phyloP scores from a whole-genome alignment of 2,888 invertebrate genomes.

The Diarsia rubi region DNA sequence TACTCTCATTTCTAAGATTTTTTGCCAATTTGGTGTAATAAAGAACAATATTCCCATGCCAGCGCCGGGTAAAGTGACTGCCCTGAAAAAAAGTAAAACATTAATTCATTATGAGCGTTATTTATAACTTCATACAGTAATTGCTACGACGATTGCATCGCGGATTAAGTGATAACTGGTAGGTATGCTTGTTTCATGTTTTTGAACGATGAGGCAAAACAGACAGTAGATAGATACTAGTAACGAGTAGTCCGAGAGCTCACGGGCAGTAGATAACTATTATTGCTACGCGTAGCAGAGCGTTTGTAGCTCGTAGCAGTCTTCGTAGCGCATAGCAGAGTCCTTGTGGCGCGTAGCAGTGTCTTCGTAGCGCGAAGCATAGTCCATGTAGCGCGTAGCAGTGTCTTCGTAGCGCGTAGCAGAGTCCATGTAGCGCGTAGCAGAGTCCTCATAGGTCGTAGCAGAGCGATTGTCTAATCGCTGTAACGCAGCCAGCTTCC shows the following conservation, averaged over 20 bases:
- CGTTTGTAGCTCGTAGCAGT: background rate
- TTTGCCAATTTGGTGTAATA: constrained; percentile 94
- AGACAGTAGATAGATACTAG: background rate
- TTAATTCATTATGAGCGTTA: background rate
- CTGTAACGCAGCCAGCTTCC: background rate
- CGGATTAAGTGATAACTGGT: background rate
- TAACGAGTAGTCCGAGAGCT: background rate
- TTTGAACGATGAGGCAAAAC: background rate
- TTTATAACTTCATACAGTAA: background rate
- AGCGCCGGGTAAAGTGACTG: constrained; percentile 93
- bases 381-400: background rate
- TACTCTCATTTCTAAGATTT: constrained; percentile 93
- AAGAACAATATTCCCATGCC: constrained; percentile 94
- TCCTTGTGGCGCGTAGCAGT: background rate
- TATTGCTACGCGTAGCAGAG: background rate
- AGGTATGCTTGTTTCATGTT: background rate
- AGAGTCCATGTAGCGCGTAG: background rate
- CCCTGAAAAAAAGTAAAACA: constrained; percentile 79
- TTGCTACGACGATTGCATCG: constrained; percentile 7
- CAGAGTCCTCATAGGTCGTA: no score
- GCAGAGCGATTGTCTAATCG: background rate
- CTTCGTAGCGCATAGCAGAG: background rate
- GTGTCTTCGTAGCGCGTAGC: background rate
- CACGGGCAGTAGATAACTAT: background rate
- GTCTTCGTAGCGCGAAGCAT: background rate